phyloP scores from a whole-genome alignment of 2,113 vertebrate genomes.

The Gallinago media region DNA sequence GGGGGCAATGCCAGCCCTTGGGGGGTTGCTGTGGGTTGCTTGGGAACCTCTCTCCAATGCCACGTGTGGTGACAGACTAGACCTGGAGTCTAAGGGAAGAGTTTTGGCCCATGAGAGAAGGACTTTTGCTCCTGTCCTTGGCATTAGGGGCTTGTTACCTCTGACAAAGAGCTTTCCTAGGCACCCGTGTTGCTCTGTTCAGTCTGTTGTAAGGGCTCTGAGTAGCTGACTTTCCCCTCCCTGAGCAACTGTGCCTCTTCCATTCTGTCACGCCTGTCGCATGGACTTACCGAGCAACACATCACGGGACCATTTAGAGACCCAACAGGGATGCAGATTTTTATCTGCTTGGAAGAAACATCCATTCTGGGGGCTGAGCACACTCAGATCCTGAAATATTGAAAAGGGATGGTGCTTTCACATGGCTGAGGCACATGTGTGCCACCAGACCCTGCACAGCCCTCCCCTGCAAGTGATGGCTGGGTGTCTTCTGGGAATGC shows the following conservation, averaged over 20 bases:
- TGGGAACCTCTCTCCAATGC: not conserved
- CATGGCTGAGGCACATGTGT: conserved; percentile 26
- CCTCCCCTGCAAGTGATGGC: not conserved
- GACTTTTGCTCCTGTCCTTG: not conserved
- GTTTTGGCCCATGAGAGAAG: fast-evolving
- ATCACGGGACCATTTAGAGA: conserved; percentile 25
- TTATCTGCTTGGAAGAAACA: conserved; percentile 33
- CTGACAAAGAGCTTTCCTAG: not conserved
- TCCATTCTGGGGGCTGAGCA: conserved; percentile 22
- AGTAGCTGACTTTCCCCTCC: not conserved
- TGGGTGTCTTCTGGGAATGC: not conserved
- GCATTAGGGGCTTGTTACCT: not conserved
- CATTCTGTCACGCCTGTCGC: conserved; percentile 13
- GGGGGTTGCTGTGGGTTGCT: not conserved
- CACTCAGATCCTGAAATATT: conserved; percentile 60
- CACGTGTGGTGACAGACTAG: not conserved
- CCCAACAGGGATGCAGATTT: conserved; percentile 18
- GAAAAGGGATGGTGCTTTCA: conserved; percentile 35
- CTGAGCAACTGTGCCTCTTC: not conserved
- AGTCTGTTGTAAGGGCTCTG: not conserved
- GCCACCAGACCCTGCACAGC: not conserved
- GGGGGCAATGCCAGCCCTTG: not conserved
- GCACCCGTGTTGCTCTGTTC: not conserved
- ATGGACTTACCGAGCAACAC: not conserved
- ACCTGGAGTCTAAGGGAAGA: not conserved